These are phyloP conservation scores for Heloderma charlesbogerti DNA, from an alignment of 2,113 vertebrate species.

Conservation along the genomic window DNA sequence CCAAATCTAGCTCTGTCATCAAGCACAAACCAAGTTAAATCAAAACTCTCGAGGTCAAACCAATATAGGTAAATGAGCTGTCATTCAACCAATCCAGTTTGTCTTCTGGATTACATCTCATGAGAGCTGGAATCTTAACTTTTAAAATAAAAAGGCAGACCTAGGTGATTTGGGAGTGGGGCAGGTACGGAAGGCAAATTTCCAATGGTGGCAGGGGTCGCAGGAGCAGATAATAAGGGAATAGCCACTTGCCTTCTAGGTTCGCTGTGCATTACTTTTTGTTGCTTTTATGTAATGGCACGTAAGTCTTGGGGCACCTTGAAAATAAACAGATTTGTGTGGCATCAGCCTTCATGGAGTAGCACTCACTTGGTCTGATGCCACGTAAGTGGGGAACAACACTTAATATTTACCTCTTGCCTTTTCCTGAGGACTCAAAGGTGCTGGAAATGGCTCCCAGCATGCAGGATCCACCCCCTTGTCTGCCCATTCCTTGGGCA, in stretches of 20 bases:
- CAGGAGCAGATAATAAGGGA: neutral
- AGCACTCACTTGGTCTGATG: neutral
- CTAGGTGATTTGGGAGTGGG: neutral
- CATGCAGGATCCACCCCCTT: too few species aligned
- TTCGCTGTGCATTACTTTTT: neutral
- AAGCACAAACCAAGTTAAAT: neutral
- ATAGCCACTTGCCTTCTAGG: neutral
- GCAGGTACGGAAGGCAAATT: too few species aligned
- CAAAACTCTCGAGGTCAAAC: neutral
- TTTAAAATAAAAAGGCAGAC: neutral
- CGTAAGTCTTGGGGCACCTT: neutral
- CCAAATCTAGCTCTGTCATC: neutral
- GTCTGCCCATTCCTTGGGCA: neutral
- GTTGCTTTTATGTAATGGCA: neutral
- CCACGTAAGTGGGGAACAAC: neutral
- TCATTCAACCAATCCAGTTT: neutral
- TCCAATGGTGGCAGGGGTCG: neutral
- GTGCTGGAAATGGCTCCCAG: neutral
- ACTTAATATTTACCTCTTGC: neutral
- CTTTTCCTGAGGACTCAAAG: neutral
- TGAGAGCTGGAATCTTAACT: neutral
- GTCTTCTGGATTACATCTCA: too few species aligned
- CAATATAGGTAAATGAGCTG: neutral
- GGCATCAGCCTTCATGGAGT: neutral
- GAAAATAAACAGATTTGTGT: neutral